Evolutionary conservation across 2,113 vertebrate genomes (phyloP), one percentile per base, ranked within the genome.

Genomic region (Istiophorus platypterus): DNA sequence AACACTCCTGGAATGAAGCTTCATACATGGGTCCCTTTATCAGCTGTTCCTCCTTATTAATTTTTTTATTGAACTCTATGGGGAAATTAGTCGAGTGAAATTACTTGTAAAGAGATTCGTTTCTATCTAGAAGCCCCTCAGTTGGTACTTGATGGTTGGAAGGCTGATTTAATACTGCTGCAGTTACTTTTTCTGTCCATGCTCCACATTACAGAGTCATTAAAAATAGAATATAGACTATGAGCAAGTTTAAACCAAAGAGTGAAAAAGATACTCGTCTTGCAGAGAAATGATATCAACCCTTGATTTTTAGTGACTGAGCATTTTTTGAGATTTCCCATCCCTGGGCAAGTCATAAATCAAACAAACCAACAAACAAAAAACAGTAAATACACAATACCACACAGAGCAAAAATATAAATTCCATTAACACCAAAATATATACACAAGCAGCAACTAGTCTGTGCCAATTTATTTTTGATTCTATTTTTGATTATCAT

Each of bases 71-170:
- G 82, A 91, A 90, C 91, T 92, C 91, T 87, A 6, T 78, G 75
- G 91, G 90, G 92, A 94, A 94, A 93, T 92, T 91, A 92, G 88
- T 80, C 68, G 45, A 67, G 82, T 89, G 72, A 91, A 88, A 90
- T 91, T 69, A 89, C 85, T 90, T 92, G 90, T 90, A 91, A 90
- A 86, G 84, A 73, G 84, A 81, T 91, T 89, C 57, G 70, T 87
- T 91, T 87, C 77, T 80, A 85, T 85, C 72, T 20, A 14, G 42
- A 84, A 70, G 74, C 57, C 67, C 84, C 71, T 85, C 58, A 64
- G 62, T 85, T 80, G 70, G 78, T 49, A 58, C 76, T 82, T 77
- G 80, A 83, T 77, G 62, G 78, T 81, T 85, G 78, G 63, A 85
- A 88, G 67, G 62, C 76, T 80, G 88, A 88, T 85, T 68, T 85